Base-by-base conservation (phyloP, 2,797 vertebrate species). In the Sebastes vulpes region DNA sequence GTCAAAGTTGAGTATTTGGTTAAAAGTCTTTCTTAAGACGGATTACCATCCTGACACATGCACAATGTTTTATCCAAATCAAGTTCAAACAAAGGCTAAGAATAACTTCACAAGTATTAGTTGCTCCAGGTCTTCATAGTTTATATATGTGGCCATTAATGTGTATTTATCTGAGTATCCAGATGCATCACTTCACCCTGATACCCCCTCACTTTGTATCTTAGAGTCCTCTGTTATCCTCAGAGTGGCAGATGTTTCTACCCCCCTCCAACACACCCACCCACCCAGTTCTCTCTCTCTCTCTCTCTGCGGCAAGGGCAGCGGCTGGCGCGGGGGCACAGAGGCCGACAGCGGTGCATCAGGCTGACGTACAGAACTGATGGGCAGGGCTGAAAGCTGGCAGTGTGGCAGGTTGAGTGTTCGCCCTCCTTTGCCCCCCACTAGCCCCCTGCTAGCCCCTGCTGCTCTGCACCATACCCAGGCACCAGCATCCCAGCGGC, bases 171-270 rank as follows among this genome's bases (percentile, higher is more conserved):
- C 58, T 0, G 6, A 67, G 63, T 32, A 63, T 77, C 26, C 46
- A 65, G 64, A 83, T 59, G 38, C 59, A 69, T 81, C 31, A 56
- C 65, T 81, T 79, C 32, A 75, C 65, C 42, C 59, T 66, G 54
- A 72, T 29, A 35, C 46, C 68, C 66, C 48, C 63, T 88, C 81
- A 88, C 79, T 69, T 83, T 89, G 70, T 81, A 66, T 88, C 64
- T 83, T 79, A 70, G 60, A 84, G 75, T 92, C 85, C 93, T 95
- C 91, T 74, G 72, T 82, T 85, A 81, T 84, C 56, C 73, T 89
- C 79, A 90, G 92, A 95, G 89, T 91, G 93, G 95, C 95, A 97
- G 96, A 96, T 96, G 96, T 96, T 97, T 94, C 78, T 88, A 53
- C 67, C 76, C 59, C 84, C 85, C 69, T 54, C 74, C 54, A 28